phyloP scores from a whole-genome alignment of 2,888 invertebrate genomes.

The Tachina grossa region DNA sequence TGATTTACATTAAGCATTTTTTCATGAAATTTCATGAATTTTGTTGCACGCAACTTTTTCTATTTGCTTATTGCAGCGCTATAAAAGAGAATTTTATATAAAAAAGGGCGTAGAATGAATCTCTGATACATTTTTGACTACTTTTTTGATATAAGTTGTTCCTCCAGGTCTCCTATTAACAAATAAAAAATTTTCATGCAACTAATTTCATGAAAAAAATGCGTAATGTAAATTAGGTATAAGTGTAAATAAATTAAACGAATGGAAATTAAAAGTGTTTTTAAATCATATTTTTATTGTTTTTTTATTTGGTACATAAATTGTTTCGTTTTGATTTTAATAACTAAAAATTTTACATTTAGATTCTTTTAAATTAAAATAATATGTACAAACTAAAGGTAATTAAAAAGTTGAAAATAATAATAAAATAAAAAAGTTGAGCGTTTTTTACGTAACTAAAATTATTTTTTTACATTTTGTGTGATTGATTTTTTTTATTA shows the following conservation, averaged over 20 bases:
- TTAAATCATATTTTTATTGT: slow-evolving; percentile 64
- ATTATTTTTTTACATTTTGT: slow-evolving; percentile 62
- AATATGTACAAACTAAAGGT: slow-evolving; percentile 67
- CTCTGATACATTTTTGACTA: too few relatives aligned
- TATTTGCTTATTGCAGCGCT: too few relatives aligned
- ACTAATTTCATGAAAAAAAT: too few relatives aligned
- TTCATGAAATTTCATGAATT: too few relatives aligned
- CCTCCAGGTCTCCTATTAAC: too few relatives aligned
- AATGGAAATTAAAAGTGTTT: slow-evolving; percentile 3
- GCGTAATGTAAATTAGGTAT: too few relatives aligned
- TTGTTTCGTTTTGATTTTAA: slow-evolving; percentile 71
- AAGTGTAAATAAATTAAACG: neutral
- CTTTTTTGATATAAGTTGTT: too few relatives aligned
- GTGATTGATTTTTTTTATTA: slow-evolving; percentile 33
- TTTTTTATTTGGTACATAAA: slow-evolving; percentile 80
- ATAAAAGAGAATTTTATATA: too few relatives aligned
- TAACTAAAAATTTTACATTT: slow-evolving; percentile 64
- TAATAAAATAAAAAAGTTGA: slow-evolving; percentile 51
- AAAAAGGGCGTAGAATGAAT: too few relatives aligned
- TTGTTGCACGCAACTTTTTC: too few relatives aligned
- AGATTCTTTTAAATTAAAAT: slow-evolving; percentile 62
- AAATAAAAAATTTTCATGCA: too few relatives aligned
- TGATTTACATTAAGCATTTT: too few relatives aligned
- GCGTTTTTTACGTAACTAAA: slow-evolving; percentile 51
- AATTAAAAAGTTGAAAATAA: slow-evolving; percentile 49